A percentile compares a stretch with the other conserved stretches of the same genome.
Conservation (phyloP, 2,797 vertebrate genomes). For the Tenualosa ilisha region DNA sequence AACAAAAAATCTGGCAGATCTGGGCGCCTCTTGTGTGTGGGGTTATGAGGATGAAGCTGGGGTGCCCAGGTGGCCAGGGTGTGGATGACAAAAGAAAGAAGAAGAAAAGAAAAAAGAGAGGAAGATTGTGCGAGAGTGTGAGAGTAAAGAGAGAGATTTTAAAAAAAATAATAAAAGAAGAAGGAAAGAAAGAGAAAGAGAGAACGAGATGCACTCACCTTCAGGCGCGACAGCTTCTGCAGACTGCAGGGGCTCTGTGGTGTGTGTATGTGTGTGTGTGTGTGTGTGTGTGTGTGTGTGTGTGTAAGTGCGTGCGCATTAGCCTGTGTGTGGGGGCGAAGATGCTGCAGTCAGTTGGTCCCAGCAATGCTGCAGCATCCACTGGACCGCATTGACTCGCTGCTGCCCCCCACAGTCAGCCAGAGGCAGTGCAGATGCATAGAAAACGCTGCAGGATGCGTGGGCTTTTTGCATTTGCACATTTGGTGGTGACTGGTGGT, state of each 20-base stretch:
- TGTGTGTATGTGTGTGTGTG: slow-evolving; percentile 1
- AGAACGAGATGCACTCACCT: slow-evolving; percentile 19
- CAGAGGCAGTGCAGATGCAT: neutral
- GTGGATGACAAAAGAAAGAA: neutral
- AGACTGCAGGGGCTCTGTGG: slow-evolving; percentile 9
- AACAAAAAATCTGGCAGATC: neutral
- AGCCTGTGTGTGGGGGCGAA: neutral
- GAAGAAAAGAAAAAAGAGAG: neutral
- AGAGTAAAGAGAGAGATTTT: neutral
- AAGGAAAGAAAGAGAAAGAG: neutral
- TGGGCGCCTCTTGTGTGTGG: neutral
- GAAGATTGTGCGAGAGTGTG: neutral
- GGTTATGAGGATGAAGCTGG: slow-evolving; percentile 3
- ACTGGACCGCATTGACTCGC: slow-evolving; percentile 11
- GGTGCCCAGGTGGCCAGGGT: slow-evolving; percentile 7
- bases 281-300: neutral
- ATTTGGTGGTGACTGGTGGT: slow-evolving; percentile 9
- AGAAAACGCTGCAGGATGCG: neutral
- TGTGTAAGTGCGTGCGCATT: neutral
- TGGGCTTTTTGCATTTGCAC: slow-evolving; percentile 12
- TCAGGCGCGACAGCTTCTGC: neutral
- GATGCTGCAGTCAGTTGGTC: neutral
- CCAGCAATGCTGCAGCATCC: neutral
- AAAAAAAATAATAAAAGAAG: neutral
- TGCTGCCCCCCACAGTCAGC: neutral